Evolutionary conservation across 2,797 vertebrate species (phyloP).

Genomic region (Crenichthys baileyi): DNA sequence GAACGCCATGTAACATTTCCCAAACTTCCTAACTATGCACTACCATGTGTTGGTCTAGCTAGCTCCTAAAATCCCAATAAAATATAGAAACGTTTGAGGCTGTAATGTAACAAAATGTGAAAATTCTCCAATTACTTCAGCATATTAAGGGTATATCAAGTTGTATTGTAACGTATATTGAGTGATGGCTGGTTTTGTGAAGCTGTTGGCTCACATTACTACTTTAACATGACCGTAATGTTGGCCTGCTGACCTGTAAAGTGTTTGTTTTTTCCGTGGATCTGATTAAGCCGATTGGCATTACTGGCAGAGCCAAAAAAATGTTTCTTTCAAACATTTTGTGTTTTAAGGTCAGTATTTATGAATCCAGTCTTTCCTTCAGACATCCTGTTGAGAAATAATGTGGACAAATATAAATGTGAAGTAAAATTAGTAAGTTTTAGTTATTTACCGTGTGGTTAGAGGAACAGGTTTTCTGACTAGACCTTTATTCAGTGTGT

Average conservation of each 20-base stretch:
- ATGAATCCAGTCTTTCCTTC: background rate
- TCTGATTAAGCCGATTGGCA: background rate
- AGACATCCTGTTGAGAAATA: background rate
- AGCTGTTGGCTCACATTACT: background rate
- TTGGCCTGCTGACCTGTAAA: constrained; percentile 12
- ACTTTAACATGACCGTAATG: background rate
- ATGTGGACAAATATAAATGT: background rate
- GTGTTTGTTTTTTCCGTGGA: constrained; percentile 53
- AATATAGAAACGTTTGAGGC: background rate
- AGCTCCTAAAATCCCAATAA: background rate
- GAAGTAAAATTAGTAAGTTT: background rate
- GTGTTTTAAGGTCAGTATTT: background rate
- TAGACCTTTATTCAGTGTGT: background rate
- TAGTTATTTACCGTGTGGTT: background rate
- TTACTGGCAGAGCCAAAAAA: background rate
- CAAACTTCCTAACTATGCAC: background rate
- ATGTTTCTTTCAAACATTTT: background rate
- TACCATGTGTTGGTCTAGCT: background rate
- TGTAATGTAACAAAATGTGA: background rate
- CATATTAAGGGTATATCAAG: no score
- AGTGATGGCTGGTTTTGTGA: background rate
- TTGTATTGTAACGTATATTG: background rate
- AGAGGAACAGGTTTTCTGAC: background rate
- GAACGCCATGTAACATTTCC: background rate
- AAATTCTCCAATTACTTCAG: background rate